Evolutionary conservation across 2,888 invertebrate genomes (phyloP), one percentile per base, ranked within the genome.

Genomic region (Coremacera marginata): DNA sequence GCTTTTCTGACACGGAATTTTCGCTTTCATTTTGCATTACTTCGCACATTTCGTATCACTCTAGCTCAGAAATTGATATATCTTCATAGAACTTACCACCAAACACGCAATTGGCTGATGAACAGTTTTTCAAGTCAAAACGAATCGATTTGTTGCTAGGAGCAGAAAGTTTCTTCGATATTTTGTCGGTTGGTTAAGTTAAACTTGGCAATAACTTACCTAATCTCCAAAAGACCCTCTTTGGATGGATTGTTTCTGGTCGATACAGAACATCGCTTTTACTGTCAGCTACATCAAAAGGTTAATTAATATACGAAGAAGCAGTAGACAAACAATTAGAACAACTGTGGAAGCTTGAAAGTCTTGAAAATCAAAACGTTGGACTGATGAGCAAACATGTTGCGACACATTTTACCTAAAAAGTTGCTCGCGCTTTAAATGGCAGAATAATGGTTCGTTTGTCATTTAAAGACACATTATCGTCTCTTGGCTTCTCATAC

Each of bases 191-290:
- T 25, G 81, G 78, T 4, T 79, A 81, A 75, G 77, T 81, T 19
- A 79, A 79, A 25, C 67, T 81, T 19, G 80, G 80, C 9, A 14
- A 22, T 1, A 63, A 76, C 51, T 71, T 80, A 8, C 81, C 81
- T 2, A 78, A 63, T 25, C 76, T 81, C 1, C 81, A 82, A 60
- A 82, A 82, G 68, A 80, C 82, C 0, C 49, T 79, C 9, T 68
- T 81, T 14, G 81, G 82, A 16, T 81, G 82, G 81, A 75, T 80
- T 3, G 79, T 82, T 3, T 78, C 81, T 3, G 81, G 78, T 1
- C 44, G 60, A 25, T 81, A 76, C 51, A 34, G 63, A 3, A 8
- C 57, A 19, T 16, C 57, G 19, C 57, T 22, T 1, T n/a, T 22
- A 25, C 5, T n/a, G 8, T 16, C 25, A 19, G 19, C 19, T 19